Evolutionary conservation across 2,113 vertebrate species (phyloP).

Genomic region (Gadus chalcogrammus): DNA sequence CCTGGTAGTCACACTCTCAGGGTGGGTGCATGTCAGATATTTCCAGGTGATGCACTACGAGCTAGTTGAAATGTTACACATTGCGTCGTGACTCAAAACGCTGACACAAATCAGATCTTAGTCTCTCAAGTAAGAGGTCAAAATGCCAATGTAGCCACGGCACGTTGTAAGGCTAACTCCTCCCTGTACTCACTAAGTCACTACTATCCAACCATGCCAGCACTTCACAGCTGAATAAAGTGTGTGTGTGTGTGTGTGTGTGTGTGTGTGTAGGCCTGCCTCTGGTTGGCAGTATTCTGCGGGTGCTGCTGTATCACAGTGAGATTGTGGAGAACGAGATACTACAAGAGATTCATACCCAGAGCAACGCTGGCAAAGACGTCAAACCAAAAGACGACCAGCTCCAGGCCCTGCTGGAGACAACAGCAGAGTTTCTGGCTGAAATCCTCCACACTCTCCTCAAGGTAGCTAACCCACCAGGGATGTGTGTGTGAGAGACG

Average conservation of each 20-base stretch:
- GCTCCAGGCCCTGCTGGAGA: conserved; percentile 82
- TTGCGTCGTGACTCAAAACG: too few species aligned
- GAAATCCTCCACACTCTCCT: conserved; percentile 77
- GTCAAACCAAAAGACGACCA: conserved; percentile 72
- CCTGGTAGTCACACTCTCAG: too few species aligned
- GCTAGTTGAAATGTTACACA: too few species aligned
- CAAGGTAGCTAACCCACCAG: conserved; percentile 37
- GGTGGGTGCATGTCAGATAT: background rate
- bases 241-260: background rate
- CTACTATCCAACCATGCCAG: too few species aligned
- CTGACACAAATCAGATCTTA: too few species aligned
- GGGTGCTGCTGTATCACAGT: conserved; percentile 79
- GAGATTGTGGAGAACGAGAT: conserved; percentile 61
- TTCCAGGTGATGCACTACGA: too few species aligned
- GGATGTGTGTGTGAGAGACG: too few species aligned
- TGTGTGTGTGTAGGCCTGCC: conserved; percentile 63
- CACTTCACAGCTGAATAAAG: too few species aligned
- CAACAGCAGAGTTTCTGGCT: conserved; percentile 86
- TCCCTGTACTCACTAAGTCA: too few species aligned
- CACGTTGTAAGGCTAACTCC: too few species aligned
- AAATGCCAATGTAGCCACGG: too few species aligned
- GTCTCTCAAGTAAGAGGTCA: too few species aligned
- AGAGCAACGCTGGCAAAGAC: conserved; percentile 23
- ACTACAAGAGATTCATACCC: conserved; percentile 38
- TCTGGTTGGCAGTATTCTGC: conserved; percentile 81